Base-by-base conservation (phyloP, 2,797 vertebrate genomes). In the Ctenochaetus hawaiiensis region DNA sequence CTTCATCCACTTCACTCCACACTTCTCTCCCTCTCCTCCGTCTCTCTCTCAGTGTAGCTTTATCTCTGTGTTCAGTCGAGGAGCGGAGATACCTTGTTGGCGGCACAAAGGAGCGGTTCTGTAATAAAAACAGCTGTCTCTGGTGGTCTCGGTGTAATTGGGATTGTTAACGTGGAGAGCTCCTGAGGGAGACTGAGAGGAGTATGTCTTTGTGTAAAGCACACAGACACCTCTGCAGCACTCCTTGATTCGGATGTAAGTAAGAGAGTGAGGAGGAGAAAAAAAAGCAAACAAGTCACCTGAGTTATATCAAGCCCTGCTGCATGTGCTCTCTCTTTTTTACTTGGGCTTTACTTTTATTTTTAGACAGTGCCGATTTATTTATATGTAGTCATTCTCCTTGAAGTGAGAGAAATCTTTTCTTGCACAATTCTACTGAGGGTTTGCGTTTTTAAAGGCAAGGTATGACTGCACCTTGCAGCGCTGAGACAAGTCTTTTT, bases 101-200 rank as follows among this genome's bases (percentile, higher is more conserved):
- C 88, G 81, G 87, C 92, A 94, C 92, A 94, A 92, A 95, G 91
- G 90, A 93, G 92, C 85, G 90, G 89, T 76, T 93, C 88, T 88
- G 93, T 94, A 94, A 95, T 95, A 95, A 95, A 95, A 95, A 93
- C 93, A 93, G 93, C 92, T 93, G 94, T 96, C 95, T 96, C 95
- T 93, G 93, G 95, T 94, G 95, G 94, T 94, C 93, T 88, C 44
- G 82, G 92, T 94, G 93, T 96, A 96, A 96, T 96, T 96, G 94
- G 95, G 93, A 95, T 96, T 95, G 95, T 96, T 96, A 96, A 94
- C 93, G 92, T 90, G 89, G 89, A 94, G 91, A 87, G 94, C 91
- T 96, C 95, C 95, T 95, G 92, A 80, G 94, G 94, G 95, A 95
- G 86, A 82, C 90, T 82, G 83, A 86, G 87, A 85, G 62, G 87